Base-by-base conservation (phyloP, 1,140 invertebrate genomes). In the Phortica variegata region DNA sequence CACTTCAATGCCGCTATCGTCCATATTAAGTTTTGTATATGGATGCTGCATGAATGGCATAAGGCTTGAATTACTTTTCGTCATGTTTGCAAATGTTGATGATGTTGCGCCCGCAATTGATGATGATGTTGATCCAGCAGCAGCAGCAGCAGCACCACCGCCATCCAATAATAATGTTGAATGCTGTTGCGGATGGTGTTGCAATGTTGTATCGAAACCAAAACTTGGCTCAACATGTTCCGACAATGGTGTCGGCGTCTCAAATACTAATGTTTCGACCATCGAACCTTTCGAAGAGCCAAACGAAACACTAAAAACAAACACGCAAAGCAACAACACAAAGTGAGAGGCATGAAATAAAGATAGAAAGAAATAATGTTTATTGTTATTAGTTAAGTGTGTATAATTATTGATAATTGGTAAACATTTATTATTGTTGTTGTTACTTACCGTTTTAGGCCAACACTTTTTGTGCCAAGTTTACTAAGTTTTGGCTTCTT, bases 221-320 rank as follows among this genome's bases (percentile, higher is more conserved):
- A 75, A 75, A 31, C 46, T 68, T 18, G 65, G 57, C 60, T 85
- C 84, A 34, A 85, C 84, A 69, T 87, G 85, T 75, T 87, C 86
- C 55, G 84, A 79, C 44, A 88, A 81, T 33, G 83, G 82, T 73
- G 83, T 85, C 36, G 84, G 85, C 54, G 87, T 92, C 78, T 93
- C 91, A 77, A 91, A 93, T 47, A 93, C 90, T 29, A 93, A 79
- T 13, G 91, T 94, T 78, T 94, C 91, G 29, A 93, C 91, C 90
- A 93, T 93, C n/a, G 90, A 93, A 43, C 91, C 91, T 79, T 93
- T 93, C 53, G 90, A 92, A 69, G 90, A 93, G 37, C 91, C 91
- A 77, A 94, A 94, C 23, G 91, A 93, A 43, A 94, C 91, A 80
- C 91, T 93, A 81, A 3, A 80, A 81, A 56, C 52, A 44, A 50